These are phyloP conservation scores for Caenorhabditis uteleia DNA, from an alignment of 2,888 invertebrate species.

Conservation along the genomic window DNA sequence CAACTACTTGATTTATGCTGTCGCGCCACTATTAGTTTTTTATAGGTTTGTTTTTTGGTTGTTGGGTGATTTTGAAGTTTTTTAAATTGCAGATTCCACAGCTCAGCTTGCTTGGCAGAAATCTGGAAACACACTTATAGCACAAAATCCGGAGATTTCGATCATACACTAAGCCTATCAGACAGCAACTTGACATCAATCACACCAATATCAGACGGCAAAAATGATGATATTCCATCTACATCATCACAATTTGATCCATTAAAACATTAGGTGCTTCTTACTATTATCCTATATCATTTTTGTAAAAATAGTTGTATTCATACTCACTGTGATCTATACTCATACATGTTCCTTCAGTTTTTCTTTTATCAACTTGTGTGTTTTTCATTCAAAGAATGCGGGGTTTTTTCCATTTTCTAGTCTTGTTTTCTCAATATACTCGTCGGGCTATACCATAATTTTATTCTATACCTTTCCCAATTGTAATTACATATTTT, in stretches of 20 bases:
- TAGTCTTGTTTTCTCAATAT: too few relatives aligned
- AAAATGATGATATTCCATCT: neutral
- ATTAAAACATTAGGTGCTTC: too few relatives aligned
- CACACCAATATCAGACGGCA: constrained; percentile 26
- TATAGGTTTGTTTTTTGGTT: constrained; percentile 45
- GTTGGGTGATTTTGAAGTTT: neutral
- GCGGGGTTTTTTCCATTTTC: too few relatives aligned
- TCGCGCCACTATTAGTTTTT: constrained; percentile 65
- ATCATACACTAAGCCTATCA: constrained; percentile 16
- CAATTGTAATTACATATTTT: too few relatives aligned
- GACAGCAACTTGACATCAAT: constrained; percentile 35
- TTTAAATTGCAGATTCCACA: constrained; percentile 55
- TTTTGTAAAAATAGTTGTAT: too few relatives aligned
- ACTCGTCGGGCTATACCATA: too few relatives aligned
- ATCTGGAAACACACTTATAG: constrained; percentile 58
- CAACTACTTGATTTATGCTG: constrained; percentile 61
- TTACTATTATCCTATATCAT: too few relatives aligned
- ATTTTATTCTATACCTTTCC: too few relatives aligned
- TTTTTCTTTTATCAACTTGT: too few relatives aligned
- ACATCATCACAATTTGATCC: neutral
- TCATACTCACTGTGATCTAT: too few relatives aligned
- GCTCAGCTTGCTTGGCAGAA: constrained; percentile 57
- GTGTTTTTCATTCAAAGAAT: too few relatives aligned
- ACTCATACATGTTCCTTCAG: too few relatives aligned
- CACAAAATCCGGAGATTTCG: constrained; percentile 34